phyloP scores from a whole-genome alignment of 2,888 invertebrate species.

The Mimumesa dahlbomi region DNA sequence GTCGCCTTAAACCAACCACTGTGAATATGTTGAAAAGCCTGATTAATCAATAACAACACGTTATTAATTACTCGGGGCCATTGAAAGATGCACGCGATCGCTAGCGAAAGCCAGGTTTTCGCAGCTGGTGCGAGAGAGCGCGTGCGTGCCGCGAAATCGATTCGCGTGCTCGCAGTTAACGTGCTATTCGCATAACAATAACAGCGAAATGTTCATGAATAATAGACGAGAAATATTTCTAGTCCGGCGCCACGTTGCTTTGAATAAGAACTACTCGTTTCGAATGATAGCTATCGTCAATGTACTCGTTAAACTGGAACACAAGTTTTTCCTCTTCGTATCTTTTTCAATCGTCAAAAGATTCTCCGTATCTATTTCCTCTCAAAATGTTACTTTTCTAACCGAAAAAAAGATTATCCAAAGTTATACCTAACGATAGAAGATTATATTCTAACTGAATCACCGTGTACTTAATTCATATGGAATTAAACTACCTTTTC shows the following conservation, averaged over 20 bases:
- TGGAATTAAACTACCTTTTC: no score
- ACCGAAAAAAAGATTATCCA: no score
- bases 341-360: no score
- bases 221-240: constrained; percentile 23
- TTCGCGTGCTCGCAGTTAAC: constrained; percentile 44
- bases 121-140: constrained; percentile 13
- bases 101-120: constrained; percentile 13
- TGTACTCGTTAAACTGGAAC: background rate
- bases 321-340: no score
- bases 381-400: no score
- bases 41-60: constrained; percentile 68
- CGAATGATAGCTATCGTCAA: constrained; percentile 8
- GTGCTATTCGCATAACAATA: constrained; percentile 42
- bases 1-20: no score
- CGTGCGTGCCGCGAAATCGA: constrained; percentile 55
- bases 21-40: constrained; percentile 53
- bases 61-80: constrained; percentile 65
- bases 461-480: no score
- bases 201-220: constrained; percentile 19
- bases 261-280: background rate
- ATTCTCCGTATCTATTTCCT: no score
- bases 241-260: background rate
- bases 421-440: no score
- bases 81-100: constrained; percentile 28
- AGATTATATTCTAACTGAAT: no score